These are phyloP conservation scores for Mugil cephalus DNA, from an alignment of 2,113 vertebrate genomes.

Conservation along the genomic window DNA sequence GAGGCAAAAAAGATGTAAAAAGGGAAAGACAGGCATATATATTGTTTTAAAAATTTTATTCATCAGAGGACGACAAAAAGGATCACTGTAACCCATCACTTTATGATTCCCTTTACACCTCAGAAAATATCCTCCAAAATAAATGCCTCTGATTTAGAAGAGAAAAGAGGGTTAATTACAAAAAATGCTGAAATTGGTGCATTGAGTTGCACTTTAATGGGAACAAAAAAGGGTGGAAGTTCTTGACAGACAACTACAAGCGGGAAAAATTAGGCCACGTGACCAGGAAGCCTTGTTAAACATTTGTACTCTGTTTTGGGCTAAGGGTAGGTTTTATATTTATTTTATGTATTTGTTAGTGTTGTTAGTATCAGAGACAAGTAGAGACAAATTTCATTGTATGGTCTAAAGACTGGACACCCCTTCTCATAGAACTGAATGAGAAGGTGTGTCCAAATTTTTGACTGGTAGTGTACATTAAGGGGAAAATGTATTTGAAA, in stretches of 20 bases:
- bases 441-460: no score
- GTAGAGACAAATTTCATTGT: no score
- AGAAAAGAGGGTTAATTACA: slow-evolving; percentile 76
- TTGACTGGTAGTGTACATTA: no score
- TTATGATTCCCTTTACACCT: slow-evolving; percentile 62
- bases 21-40: slow-evolving; percentile 11
- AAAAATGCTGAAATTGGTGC: slow-evolving; percentile 71
- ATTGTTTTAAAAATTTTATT: slow-evolving; percentile 28
- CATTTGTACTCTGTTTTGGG: no score
- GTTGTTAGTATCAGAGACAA: no score
- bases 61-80: slow-evolving; percentile 54
- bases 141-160: slow-evolving; percentile 31
- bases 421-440: no score
- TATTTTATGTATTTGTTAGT: no score
- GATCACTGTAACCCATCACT: slow-evolving; percentile 64
- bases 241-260: not conserved
- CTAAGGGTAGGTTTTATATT: no score
- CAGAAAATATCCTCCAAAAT: slow-evolving; percentile 33
- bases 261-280: not conserved
- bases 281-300: not conserved
- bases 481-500: no score
- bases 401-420: no score
- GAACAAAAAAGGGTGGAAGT: slow-evolving; percentile 3
- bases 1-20: slow-evolving; percentile 13
- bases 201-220: slow-evolving; percentile 58